Evolutionary conservation across 2,113 vertebrate species (phyloP).

Genomic region (Lamprologus sp.): DNA sequence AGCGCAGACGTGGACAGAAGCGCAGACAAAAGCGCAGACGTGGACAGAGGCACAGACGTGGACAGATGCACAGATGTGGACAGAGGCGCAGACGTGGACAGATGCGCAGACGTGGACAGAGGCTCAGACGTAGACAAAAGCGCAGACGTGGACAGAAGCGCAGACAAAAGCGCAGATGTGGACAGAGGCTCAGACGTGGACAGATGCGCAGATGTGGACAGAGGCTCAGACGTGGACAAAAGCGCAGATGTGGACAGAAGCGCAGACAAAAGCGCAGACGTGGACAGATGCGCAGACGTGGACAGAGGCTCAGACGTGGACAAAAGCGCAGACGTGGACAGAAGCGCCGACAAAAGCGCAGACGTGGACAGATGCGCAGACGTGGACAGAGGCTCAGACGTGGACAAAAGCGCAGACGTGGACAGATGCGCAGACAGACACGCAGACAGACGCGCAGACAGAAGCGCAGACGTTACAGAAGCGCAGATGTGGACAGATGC

Average conservation of each 20-base stretch:
- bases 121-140: fast-evolving
- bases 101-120: fast-evolving
- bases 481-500: fast-evolving
- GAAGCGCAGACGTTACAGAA: not conserved
- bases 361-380: fast-evolving
- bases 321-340: not conserved
- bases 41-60: fast-evolving
- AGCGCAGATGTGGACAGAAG: fast-evolving
- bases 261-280: fast-evolving
- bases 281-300: fast-evolving
- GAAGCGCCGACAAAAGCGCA: fast-evolving
- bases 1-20: fast-evolving
- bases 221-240: too few relatives aligned
- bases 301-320: fast-evolving
- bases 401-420: too few relatives aligned
- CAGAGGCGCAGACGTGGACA: fast-evolving
- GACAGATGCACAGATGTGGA: fast-evolving
- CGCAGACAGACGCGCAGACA: too few relatives aligned
- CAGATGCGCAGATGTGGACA: not conserved
- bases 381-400: fast-evolving
- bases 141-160: fast-evolving
- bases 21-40: fast-evolving
- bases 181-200: fast-evolving
- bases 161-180: fast-evolving
- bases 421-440: not conserved